phyloP scores from a whole-genome alignment of 2,797 vertebrate species.

The Bovichtus variegatus region DNA sequence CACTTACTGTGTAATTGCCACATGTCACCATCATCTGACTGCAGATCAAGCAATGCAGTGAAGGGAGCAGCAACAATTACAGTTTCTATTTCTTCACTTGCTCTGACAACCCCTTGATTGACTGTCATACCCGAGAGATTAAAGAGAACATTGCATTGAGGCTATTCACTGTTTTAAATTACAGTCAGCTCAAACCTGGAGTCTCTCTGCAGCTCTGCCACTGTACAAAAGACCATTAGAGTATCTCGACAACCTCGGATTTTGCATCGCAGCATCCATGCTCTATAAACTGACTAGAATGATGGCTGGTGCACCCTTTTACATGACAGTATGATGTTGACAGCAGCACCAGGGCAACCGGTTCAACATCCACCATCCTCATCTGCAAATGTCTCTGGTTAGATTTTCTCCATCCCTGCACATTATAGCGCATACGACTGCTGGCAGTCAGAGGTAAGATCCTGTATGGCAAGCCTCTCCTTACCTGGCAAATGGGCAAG shows the following conservation, averaged over 20 bases:
- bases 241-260: slow-evolving; percentile 45
- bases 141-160: slow-evolving; percentile 29
- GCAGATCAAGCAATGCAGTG: slow-evolving; percentile 34
- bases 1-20: slow-evolving; percentile 33
- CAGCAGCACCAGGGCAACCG: slow-evolving; percentile 45
- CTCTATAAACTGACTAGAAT: slow-evolving; percentile 26
- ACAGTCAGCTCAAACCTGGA: slow-evolving; percentile 27
- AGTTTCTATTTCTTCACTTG: slow-evolving; percentile 23
- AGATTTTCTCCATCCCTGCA: slow-evolving; percentile 52
- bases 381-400: slow-evolving; percentile 44
- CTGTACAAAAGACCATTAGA: slow-evolving; percentile 9
- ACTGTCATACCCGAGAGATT: slow-evolving; percentile 10
- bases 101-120: slow-evolving; percentile 24
- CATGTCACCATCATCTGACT: slow-evolving; percentile 62
- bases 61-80: slow-evolving; percentile 2
- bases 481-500: slow-evolving; percentile 85
- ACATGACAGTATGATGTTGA: slow-evolving; percentile 55
- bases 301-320: slow-evolving; percentile 34
- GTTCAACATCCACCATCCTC: slow-evolving; percentile 44
- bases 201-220: slow-evolving; percentile 13
- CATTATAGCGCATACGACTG: slow-evolving; percentile 32
- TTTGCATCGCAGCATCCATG: slow-evolving; percentile 62
- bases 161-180: slow-evolving; percentile 28
- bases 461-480: slow-evolving; percentile 37
- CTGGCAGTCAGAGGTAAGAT: slow-evolving; percentile 36